Base-by-base conservation (phyloP, 2,113 vertebrate species). In the Aix galericulata region DNA sequence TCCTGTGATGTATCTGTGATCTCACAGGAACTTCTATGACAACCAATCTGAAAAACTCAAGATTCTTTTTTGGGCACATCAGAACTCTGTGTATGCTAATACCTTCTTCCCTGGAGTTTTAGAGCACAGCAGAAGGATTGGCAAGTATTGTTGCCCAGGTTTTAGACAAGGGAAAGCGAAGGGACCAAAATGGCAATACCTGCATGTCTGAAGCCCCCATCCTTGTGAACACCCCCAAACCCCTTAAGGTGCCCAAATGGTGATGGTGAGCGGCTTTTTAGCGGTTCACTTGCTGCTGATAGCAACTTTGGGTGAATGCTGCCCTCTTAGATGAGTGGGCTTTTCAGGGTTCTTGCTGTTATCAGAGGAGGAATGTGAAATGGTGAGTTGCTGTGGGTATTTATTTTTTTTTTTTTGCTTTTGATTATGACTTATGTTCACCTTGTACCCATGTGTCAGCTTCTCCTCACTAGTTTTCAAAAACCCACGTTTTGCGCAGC, bases 311-410 rank as follows among this genome's bases (percentile, higher is more conserved):
- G 3, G 8, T 80, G 21, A 18, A 46, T 36, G 29, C 29, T 88
- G 22, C 10, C 11, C 3, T 34, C 16, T 36, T 66, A 58, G n/a
- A 17, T 0, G 0, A 32, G 6, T 21, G 1, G 8, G 6, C 46
- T 46, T 66, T 34, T 58, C 52, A 36, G 31, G 44, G 9, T 18
- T 86, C 10, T 38, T 77, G 8, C 22, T 53, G 12, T 66, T 48
- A 25, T 32, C 8, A 34, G 48, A 52, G 16, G 21, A 55, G 14
- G 4, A 7, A 3, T 34, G 22, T 44, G 34, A 79, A 71, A 58
- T 46, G 20, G 32, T 17, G 55, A 46, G 29, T 46, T 68, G 12
- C 13, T 15, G 38, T 38, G 38, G n/a, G n/a, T n/a, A n/a, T n/a
- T n/a, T n/a, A n/a, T n/a, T n/a, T n/a, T n/a, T n/a, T 46, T 86